Conservation (phyloP, 2,888 invertebrate genomes). For the Adelphocoris suturalis region DNA sequence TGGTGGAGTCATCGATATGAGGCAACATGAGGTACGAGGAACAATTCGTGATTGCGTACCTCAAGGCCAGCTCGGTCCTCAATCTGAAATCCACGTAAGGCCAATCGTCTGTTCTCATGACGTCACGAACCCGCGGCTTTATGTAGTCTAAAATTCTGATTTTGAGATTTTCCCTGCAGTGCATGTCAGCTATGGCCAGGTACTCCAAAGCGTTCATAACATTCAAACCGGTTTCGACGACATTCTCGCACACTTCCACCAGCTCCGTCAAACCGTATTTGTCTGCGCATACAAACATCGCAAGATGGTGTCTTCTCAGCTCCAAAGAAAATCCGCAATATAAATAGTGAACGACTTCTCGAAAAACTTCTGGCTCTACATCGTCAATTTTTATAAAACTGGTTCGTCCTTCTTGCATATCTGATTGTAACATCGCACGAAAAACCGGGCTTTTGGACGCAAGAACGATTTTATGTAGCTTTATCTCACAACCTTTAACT, state of each 20-base stretch:
- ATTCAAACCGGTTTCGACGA: not conserved
- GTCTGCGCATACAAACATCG: not conserved
- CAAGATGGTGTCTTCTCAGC: not conserved
- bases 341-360: not conserved
- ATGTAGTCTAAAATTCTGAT: not conserved
- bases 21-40: not conserved
- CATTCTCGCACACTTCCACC: not conserved
- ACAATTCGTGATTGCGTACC: not conserved
- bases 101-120: constrained; percentile 26
- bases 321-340: not conserved
- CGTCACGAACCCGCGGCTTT: not conserved
- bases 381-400: not conserved
- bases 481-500: not conserved
- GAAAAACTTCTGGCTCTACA: not conserved
- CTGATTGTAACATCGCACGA: constrained; percentile 6
- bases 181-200: not conserved
- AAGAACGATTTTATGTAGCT: not conserved
- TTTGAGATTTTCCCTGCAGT: not conserved
- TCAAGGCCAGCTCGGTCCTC: not conserved
- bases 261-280: not conserved
- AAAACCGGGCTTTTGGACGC: not conserved
- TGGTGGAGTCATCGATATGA: not conserved
- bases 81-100: not conserved
- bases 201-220: not conserved
- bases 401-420: not conserved